phyloP scores from a whole-genome alignment of 2,797 vertebrate species.

The Brachymystax lenok region DNA sequence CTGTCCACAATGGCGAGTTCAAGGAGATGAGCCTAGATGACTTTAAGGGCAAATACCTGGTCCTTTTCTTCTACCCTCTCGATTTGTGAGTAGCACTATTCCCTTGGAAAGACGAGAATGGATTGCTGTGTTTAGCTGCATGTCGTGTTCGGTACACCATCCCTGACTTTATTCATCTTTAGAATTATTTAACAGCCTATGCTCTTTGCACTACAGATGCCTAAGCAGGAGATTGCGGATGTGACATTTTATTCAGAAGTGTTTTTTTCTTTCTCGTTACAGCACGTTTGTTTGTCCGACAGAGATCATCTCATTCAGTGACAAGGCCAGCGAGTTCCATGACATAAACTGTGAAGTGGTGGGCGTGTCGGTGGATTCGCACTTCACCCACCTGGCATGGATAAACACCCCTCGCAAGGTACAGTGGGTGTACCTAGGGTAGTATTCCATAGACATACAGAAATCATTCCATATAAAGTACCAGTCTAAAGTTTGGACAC shows the following conservation, averaged over 20 bases:
- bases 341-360: conserved; percentile 93
- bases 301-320: conserved; percentile 94
- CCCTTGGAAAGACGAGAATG: background rate
- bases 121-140: background rate
- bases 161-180: background rate
- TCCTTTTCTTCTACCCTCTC: conserved; percentile 97
- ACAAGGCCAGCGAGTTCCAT: conserved; percentile 94
- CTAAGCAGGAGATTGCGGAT: no score
- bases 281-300: conserved; percentile 99
- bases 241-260: background rate
- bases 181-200: background rate
- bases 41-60: conserved; percentile 95
- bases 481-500: no score
- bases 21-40: conserved; percentile 89
- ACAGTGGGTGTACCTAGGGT: conserved; percentile 5
- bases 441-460: background rate
- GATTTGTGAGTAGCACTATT: conserved; percentile 89
- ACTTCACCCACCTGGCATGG: conserved; percentile 95
- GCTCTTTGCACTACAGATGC: background rate
- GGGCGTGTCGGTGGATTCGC: conserved; percentile 95
- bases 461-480: background rate
- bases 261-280: conserved; percentile 17
- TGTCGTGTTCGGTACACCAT: background rate
- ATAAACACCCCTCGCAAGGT: conserved; percentile 95
- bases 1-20: conserved; percentile 90